A percentile compares a stretch with the other conserved stretches of the same genome.
These are phyloP conservation scores for Colistium nudipinnis DNA, from an alignment of 2,113 vertebrate genomes.

Conservation along the genomic window DNA sequence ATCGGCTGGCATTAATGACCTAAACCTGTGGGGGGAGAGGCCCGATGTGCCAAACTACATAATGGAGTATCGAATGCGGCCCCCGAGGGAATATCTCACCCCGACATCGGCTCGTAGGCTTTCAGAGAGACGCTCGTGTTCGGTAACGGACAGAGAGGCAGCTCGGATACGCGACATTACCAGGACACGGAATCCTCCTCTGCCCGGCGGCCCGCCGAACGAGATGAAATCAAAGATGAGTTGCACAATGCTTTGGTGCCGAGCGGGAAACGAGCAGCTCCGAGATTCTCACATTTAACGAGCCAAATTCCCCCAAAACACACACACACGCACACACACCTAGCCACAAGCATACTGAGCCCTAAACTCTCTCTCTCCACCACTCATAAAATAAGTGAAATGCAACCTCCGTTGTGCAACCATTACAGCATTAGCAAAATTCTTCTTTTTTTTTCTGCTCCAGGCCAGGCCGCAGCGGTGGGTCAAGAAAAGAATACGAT, in stretches of 20 bases:
- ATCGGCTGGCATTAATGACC: slow-evolving; percentile 19
- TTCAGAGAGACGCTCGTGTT: not conserved
- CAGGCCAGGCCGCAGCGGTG: slow-evolving; percentile 29
- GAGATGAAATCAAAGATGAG: slow-evolving; percentile 23
- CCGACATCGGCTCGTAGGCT: slow-evolving; percentile 12
- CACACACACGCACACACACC: slow-evolving; percentile 25
- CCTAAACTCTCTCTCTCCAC: slow-evolving; percentile 38
- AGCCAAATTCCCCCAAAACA: slow-evolving; percentile 51
- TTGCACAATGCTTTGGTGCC: slow-evolving; percentile 18
- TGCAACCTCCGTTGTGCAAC: slow-evolving; percentile 70
- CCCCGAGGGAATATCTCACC: slow-evolving; percentile 10
- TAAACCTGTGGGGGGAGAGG: slow-evolving; percentile 11
- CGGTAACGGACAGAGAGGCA: not conserved
- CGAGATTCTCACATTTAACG: slow-evolving; percentile 68
- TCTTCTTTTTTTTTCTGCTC: slow-evolving; percentile 39
- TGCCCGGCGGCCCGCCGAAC: slow-evolving; percentile 1
- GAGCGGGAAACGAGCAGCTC: slow-evolving; percentile 48
- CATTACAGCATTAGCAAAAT: slow-evolving; percentile 57
- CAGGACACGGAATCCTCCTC: not conserved
- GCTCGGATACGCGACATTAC: not conserved
- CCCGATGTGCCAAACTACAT: not conserved
- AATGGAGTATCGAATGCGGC: slow-evolving; percentile 7
- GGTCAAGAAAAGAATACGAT: slow-evolving; percentile 48
- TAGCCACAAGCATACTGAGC: slow-evolving; percentile 40
- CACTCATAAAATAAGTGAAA: slow-evolving; percentile 73